Evolutionary conservation across 2,888 invertebrate species (phyloP), one percentile per base, ranked within the genome.

Genomic region (Polydrusus cervinus): DNA sequence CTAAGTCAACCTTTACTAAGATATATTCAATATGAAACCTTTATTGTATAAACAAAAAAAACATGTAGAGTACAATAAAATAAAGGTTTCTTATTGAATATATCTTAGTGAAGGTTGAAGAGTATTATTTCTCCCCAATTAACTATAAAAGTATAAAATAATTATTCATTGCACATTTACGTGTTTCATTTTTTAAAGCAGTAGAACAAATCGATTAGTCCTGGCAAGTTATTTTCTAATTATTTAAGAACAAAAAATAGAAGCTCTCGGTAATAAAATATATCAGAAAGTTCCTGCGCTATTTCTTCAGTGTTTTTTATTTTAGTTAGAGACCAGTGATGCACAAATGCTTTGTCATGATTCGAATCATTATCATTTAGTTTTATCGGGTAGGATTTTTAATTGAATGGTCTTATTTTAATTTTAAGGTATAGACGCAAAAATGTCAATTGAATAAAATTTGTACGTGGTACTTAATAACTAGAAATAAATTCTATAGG

Each of bases 151-250:
- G 30, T 30, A 7, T 30, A 30, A 30, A 30, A 30, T 30, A 7
- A 30, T 30, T 30, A 53, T 25, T 53, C 25, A 53, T 20, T 53
- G 20, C 13, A 53, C 20, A 13, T 11, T 53, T 25, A 53, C 25
- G 13, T 53, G 20, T 14, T 53, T 53, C 13, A 20, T 20, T 25
- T 25, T 53, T 67, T 25, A 55, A 66, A 64, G 49, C 61, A 57
- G 68, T 68, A 71, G 71, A 71, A 71, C 76, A 40, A 76, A 76
- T 74, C 74, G 68, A 49, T 74, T 74, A 62, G 65, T 65, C 49
- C 49, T 49, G 65, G 65, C 61, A 55, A 25, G 14, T 69, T 25
- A 73, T 67, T 61, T 73, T 67, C 40, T 67, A 67, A 53, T 67
- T 64, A 49, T 62, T 69, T 64, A 57, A 62, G 67, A 49, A 61